Evolutionary conservation across 1,140 invertebrate species (phyloP), one percentile per base, ranked within the genome.

Genomic region (Pissodes strobi): DNA sequence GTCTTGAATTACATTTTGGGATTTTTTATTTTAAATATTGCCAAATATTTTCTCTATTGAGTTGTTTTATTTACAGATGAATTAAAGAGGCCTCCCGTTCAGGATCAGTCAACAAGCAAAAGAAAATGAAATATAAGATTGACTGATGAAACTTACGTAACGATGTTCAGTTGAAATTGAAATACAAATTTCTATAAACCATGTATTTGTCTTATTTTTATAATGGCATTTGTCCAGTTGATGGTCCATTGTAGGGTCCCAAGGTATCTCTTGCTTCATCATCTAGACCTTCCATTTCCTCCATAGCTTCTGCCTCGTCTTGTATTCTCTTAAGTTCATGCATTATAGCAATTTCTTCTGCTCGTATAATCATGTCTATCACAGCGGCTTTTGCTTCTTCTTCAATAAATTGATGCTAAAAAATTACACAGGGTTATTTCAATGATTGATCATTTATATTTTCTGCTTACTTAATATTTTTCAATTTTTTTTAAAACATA

Each of bases 371-470:
- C 59, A 76, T 68, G 10, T 78, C 74, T 2, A 70, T 30, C 5
- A 78, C 64, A 0, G 71, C 69, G 19, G 61, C 61, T 52, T 53
- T 68, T 1, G 72, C 76, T 38, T 76, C 76, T 15, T 72, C 63
- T 64, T 78, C 71, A n/a, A 72, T 43, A 19, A 73, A 57, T 46
- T 68, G 41, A 46, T 72, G 67, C 72, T 75, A 23, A 48, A 66
- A 62, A 27, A n/a, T n/a, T n/a, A n/a, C n/a, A n/a, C 9, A 27
- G 25, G 9, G 9, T 27, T 27, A 9, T 27, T 27, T 27, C 3
- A 27, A 27, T 27, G 3, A 5, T 5, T 5, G 9, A 5, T 27
- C 25, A 27, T 27, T 27, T 3, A 27, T 27, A 3, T 39, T n/a
- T 48, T 48, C 2, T 48, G 5, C 18, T 25, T 10, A 15, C 3